Base-by-base conservation (phyloP, 2,797 vertebrate genomes). In the Linurgus olivaceus region DNA sequence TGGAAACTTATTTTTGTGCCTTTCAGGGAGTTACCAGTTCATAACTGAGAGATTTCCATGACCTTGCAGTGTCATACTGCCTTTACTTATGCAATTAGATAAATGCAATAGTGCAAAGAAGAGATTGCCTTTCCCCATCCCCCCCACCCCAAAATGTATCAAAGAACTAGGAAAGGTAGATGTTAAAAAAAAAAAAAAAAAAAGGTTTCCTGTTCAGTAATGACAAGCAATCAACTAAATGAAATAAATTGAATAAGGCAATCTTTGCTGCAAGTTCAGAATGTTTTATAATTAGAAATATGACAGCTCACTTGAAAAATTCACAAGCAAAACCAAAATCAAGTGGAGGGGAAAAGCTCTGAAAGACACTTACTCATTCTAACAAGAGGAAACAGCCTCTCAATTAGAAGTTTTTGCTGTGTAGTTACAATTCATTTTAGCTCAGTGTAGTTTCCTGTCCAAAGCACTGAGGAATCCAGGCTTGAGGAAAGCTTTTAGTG, bases 271-370 rank as follows among this genome's bases (percentile, higher is more conserved):
- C 65, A 86, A 95, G 51, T 67, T 38, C n/a, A 70, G 71, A 91
- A 79, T 73, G 48, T 71, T 94, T 91, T 76, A 81, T 86, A 95
- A 96, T 94, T 96, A 83, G 67, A 91, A 88, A 86, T 92, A 62
- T 92, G 80, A 90, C 84, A 86, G 68, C 42, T 96, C 75, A 66
- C 57, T 94, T 81, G 63, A 91, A 92, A 96, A 90, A 75, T 67
- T 92, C 62, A 68, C 31, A 78, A 83, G 52, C 33, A 91, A 95
- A 87, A 83, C 58, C 26, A 67, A 78, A 83, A 82, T 63, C n/a
- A 66, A 94, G 76, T 20, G 24, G 33, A 71, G 40, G n/a, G 26
- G 70, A 85, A 84, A 84, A 68, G 40, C 25, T 45, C 55, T 79
- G 50, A 31, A 44, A 90, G 55, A 90, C 20, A 75, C 21, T 86